Conservation (phyloP, 2,888 invertebrate genomes). For the Harpalus rubripes region DNA sequence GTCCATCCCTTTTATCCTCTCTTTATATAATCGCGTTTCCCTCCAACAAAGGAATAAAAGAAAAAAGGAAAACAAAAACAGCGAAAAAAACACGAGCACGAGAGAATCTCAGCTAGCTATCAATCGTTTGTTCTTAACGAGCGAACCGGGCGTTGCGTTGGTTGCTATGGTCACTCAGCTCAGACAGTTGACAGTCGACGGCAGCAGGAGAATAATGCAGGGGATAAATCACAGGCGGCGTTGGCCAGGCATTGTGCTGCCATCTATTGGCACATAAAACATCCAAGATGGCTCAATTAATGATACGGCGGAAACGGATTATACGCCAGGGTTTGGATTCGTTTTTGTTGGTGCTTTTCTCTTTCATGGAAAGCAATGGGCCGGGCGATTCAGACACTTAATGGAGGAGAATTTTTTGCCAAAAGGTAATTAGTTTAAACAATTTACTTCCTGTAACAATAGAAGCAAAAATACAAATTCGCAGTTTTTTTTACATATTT, state of each 20-base stretch:
- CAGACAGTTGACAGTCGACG: constrained; percentile 53
- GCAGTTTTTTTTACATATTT: neutral
- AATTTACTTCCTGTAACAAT: neutral
- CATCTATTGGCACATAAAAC: constrained; percentile 58
- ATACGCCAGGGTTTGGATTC: constrained; percentile 49
- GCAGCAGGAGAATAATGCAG: constrained; percentile 53
- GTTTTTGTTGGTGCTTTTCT: constrained; percentile 49
- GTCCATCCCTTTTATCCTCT: constrained; percentile 53
- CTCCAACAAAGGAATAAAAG: constrained; percentile 52
- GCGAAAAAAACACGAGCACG: constrained; percentile 41
- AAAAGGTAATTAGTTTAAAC: neutral
- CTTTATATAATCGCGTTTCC: constrained; percentile 57
- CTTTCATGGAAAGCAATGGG: constrained; percentile 36
- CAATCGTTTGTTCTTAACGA: constrained; percentile 55
- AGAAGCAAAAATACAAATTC: neutral
- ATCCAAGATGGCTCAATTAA: constrained; percentile 56
- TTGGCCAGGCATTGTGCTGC: constrained; percentile 43
- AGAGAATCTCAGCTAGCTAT: constrained; percentile 53
- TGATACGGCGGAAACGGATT: constrained; percentile 55
- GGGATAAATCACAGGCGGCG: constrained; percentile 49
- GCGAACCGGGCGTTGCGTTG: neutral
- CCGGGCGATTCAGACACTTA: constrained; percentile 5
- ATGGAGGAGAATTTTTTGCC: neutral
- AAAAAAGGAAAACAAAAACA: constrained; percentile 52
- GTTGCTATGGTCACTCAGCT: constrained; percentile 25